Conservation (phyloP, 2,888 invertebrate species). For the Epirrhoe alternata region DNA sequence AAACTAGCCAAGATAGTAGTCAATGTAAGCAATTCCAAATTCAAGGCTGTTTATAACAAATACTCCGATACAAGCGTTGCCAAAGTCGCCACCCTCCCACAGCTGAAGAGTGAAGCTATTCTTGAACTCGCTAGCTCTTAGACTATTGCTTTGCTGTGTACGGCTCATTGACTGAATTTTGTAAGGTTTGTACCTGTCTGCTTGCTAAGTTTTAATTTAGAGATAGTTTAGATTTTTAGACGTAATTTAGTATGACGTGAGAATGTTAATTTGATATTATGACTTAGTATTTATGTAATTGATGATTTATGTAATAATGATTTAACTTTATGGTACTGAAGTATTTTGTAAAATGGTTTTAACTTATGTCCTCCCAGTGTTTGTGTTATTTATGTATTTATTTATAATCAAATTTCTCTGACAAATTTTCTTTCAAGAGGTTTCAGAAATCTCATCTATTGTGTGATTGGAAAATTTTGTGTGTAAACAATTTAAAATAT, state of each 20-base stretch:
- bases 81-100: slow-evolving; percentile 87
- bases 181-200: slow-evolving; percentile 66
- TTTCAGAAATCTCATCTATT: slow-evolving; percentile 54
- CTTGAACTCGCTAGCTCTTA: slow-evolving; percentile 58
- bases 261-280: slow-evolving; percentile 48
- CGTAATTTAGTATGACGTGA: slow-evolving; percentile 58
- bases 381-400: slow-evolving; percentile 27
- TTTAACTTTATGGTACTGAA: slow-evolving; percentile 31
- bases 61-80: slow-evolving; percentile 85
- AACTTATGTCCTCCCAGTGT: slow-evolving; percentile 25
- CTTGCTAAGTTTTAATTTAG: slow-evolving; percentile 62
- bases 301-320: slow-evolving; percentile 34
- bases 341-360: slow-evolving; percentile 45
- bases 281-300: slow-evolving; percentile 40
- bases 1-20: slow-evolving; percentile 89
- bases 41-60: slow-evolving; percentile 89
- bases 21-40: slow-evolving; percentile 89
- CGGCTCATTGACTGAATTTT: slow-evolving; percentile 60
- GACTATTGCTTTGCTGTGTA: slow-evolving; percentile 20
- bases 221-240: slow-evolving; percentile 62
- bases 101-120: slow-evolving; percentile 82
- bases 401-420: slow-evolving; percentile 20
- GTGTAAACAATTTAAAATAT: not conserved
- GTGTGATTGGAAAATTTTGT: slow-evolving; percentile 35
- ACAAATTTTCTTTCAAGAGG: slow-evolving; percentile 48